Evolutionary conservation across 1,140 invertebrate species (phyloP).

Genomic region (Drosophila tristis): DNA sequence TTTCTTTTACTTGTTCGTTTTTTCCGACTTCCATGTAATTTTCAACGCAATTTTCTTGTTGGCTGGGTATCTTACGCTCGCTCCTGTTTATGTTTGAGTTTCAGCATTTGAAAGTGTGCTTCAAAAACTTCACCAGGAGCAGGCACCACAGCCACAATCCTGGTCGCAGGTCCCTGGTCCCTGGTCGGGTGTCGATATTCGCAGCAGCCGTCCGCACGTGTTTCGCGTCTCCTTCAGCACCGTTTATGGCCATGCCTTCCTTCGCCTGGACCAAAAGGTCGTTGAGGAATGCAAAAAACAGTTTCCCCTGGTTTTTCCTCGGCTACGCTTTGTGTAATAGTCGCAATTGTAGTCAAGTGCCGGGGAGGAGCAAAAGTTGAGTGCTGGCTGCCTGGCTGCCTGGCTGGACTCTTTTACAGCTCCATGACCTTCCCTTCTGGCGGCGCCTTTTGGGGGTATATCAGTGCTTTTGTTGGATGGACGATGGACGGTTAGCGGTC

Average conservation of each 20-base stretch:
- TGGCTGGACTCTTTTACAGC: too few relatives aligned
- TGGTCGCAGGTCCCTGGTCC: not conserved
- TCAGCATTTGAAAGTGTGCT: slow-evolving; percentile 36
- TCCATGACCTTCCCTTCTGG: not conserved
- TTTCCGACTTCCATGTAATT: slow-evolving; percentile 43
- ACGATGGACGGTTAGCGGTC: slow-evolving; percentile 32
- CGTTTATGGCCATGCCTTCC: slow-evolving; percentile 41
- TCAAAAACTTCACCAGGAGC: slow-evolving; percentile 18
- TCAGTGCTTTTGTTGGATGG: too few relatives aligned
- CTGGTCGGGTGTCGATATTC: slow-evolving; percentile 17
- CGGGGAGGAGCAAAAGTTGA: slow-evolving; percentile 32
- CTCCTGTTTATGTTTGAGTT: slow-evolving; percentile 45
- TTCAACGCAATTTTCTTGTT: slow-evolving; percentile 41
- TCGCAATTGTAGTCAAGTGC: slow-evolving; percentile 58
- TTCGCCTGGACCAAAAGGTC: not conserved
- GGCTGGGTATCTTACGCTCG: not conserved
- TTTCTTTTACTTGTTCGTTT: slow-evolving; percentile 7
- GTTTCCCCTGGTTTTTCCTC: slow-evolving; percentile 17
- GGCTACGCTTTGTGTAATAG: slow-evolving; percentile 45
- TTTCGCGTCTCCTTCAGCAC: slow-evolving; percentile 40
- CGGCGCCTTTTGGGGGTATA: not conserved
- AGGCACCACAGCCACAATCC: too few relatives aligned
- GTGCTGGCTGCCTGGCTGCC: slow-evolving; percentile 17
- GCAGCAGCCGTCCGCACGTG: slow-evolving; percentile 26
- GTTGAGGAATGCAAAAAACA: slow-evolving; percentile 1